Evolutionary conservation across 2,888 invertebrate genomes (phyloP).

Genomic region (Agrilus biguttatus): DNA sequence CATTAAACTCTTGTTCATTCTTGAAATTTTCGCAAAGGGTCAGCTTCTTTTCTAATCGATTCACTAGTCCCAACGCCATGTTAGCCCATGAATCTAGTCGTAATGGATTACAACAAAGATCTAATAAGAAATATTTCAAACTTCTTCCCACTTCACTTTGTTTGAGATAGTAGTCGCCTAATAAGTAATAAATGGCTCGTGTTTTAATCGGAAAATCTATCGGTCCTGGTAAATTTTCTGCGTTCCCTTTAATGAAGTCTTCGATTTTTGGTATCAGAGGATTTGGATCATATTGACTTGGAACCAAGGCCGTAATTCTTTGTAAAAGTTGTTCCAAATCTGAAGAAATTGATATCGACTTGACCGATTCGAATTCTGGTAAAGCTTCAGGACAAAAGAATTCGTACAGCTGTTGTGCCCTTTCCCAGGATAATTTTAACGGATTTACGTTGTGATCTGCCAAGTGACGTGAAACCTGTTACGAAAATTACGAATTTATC

Average conservation of each 20-base stretch:
- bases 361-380: conserved; percentile 69
- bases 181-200: conserved; percentile 70
- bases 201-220: conserved; percentile 27
- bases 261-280: conserved; percentile 45
- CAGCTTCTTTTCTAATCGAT: conserved; percentile 64
- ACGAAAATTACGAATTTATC: conserved; percentile 11
- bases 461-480: conserved; percentile 40
- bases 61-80: conserved; percentile 65
- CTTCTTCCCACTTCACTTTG: conserved; percentile 58
- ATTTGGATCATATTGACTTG: conserved; percentile 51
- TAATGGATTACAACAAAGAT: conserved; percentile 64
- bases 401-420: conserved; percentile 62
- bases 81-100: conserved; percentile 90
- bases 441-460: conserved; percentile 63
- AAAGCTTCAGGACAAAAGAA: conserved; percentile 65
- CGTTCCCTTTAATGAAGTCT: conserved; percentile 51
- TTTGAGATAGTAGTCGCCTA: conserved; percentile 89
- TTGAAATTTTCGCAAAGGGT: conserved; percentile 53
- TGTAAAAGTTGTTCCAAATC: conserved; percentile 66
- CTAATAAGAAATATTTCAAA: conserved; percentile 67
- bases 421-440: conserved; percentile 55
- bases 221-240: conserved; percentile 28
- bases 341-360: conserved; percentile 59
- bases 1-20: conserved; percentile 48
- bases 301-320: conserved; percentile 53